Evolutionary conservation across 2,888 invertebrate genomes (phyloP).

Genomic region (Kuschelorhynchus macadamiae): DNA sequence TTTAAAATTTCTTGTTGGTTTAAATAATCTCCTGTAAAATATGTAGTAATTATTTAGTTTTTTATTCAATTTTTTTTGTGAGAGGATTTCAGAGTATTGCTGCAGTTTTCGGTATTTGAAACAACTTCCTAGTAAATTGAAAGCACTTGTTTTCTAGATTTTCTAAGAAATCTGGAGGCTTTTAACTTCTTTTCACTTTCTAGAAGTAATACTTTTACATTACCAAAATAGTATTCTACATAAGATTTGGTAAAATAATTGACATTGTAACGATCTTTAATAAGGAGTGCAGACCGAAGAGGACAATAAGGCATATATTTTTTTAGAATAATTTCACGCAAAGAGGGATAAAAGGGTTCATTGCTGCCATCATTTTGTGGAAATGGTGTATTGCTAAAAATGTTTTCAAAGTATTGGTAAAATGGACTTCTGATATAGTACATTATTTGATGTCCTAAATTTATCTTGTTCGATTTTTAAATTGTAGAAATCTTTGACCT

Average conservation of each 20-base stretch:
- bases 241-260: slow-evolving; percentile 1
- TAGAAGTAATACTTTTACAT: not conserved
- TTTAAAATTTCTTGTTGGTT: too few relatives aligned
- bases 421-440: not conserved
- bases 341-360: not conserved
- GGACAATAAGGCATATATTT: slow-evolving; percentile 11
- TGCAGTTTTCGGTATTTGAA: not conserved
- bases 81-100: too few relatives aligned
- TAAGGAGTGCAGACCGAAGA: not conserved
- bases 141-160: not conserved
- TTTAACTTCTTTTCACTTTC: not conserved
- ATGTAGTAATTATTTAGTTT: too few relatives aligned
- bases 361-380: not conserved
- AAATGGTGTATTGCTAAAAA: not conserved
- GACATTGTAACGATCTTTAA: not conserved
- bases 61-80: too few relatives aligned
- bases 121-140: not conserved
- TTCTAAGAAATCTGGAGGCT: not conserved
- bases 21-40: too few relatives aligned
- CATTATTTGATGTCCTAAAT: not conserved
- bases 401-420: slow-evolving; percentile 1
- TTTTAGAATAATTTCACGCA: not conserved
- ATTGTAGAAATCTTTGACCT: not conserved
- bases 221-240: not conserved
- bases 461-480: not conserved